These are phyloP conservation scores for Dermatophagoides farinae DNA, from an alignment of 1,140 invertebrate species.

Conservation along the genomic window DNA sequence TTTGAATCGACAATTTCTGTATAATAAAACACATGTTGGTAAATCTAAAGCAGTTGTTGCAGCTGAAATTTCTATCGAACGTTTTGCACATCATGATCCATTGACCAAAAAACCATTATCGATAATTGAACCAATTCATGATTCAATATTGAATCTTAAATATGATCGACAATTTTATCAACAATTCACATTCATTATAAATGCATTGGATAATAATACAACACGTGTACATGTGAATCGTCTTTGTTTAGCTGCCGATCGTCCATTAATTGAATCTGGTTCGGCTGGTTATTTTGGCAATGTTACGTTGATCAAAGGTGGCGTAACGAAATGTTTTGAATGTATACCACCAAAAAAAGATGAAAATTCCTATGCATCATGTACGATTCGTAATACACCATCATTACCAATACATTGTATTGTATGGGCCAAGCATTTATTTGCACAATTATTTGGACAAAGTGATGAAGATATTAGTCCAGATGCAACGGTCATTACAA, in stretches of 20 bases:
- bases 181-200: slow-evolving; percentile 76
- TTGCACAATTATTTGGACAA: slow-evolving; percentile 88
- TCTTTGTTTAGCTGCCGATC: slow-evolving; percentile 83
- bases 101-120: slow-evolving; percentile 3
- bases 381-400: slow-evolving; percentile 98
- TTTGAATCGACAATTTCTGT: slow-evolving; percentile 92
- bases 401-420: slow-evolving; percentile 98
- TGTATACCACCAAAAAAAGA: slow-evolving; percentile 64
- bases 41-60: slow-evolving; percentile 73
- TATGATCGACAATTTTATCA: slow-evolving; percentile 83
- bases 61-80: slow-evolving; percentile 9
- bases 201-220: slow-evolving; percentile 87
- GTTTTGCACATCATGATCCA: slow-evolving; percentile 1
- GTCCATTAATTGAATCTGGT: slow-evolving; percentile 87
- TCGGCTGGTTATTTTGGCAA: slow-evolving; percentile 90
- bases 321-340: slow-evolving; percentile 82
- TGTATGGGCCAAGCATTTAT: slow-evolving; percentile 93
- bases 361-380: slow-evolving; percentile 85
- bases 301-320: slow-evolving; percentile 38
- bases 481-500: slow-evolving; percentile 60
- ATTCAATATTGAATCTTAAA: slow-evolving; percentile 38
- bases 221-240: slow-evolving; percentile 96
- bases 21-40: slow-evolving; percentile 90
- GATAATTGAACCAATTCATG: slow-evolving; percentile 11
- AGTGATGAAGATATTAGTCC: slow-evolving; percentile 89